Percentiles rank a stretch among this genome's conserved stretches.
Evolutionary conservation across 1,140 invertebrate genomes (phyloP).

Genomic region (Aricia agestis): DNA sequence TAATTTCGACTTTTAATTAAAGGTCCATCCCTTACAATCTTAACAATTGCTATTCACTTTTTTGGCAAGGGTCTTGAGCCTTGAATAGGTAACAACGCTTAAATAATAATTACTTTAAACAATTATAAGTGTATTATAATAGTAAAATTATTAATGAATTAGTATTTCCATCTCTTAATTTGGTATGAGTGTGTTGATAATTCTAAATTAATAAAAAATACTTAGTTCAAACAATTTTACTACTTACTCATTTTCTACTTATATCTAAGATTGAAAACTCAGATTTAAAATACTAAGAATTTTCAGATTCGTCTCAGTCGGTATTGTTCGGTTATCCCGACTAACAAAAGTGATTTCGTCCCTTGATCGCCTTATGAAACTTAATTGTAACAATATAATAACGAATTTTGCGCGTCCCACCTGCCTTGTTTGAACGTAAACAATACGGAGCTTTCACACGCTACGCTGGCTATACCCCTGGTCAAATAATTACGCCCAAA

Average conservation of each 20-base stretch:
- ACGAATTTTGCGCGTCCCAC: slow-evolving; percentile 60
- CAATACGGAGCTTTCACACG: slow-evolving; percentile 71
- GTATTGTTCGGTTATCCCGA: slow-evolving; percentile 7
- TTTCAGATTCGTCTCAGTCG: background rate
- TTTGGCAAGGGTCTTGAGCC: background rate
- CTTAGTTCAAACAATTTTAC: background rate
- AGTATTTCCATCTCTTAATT: no score
- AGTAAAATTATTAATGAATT: no score
- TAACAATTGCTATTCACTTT: slow-evolving; percentile 10
- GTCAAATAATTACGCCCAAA: slow-evolving; percentile 72
- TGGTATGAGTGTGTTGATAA: background rate
- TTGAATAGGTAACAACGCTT: background rate
- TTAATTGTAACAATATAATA: slow-evolving; percentile 42
- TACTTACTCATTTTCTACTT: no score
- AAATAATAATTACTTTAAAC: background rate
- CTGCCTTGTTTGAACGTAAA: slow-evolving; percentile 73
- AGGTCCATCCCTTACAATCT: slow-evolving; percentile 25
- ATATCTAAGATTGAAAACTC: background rate
- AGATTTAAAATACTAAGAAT: background rate
- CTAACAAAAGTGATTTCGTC: slow-evolving; percentile 11
- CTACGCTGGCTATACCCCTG: slow-evolving; percentile 69
- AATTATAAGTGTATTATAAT: no score
- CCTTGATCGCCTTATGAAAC: slow-evolving; percentile 24
- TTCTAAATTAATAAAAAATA: background rate
- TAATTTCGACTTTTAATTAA: slow-evolving; percentile 65